Conservation (phyloP, 2,113 vertebrate species). For the Hiodon alosoides region DNA sequence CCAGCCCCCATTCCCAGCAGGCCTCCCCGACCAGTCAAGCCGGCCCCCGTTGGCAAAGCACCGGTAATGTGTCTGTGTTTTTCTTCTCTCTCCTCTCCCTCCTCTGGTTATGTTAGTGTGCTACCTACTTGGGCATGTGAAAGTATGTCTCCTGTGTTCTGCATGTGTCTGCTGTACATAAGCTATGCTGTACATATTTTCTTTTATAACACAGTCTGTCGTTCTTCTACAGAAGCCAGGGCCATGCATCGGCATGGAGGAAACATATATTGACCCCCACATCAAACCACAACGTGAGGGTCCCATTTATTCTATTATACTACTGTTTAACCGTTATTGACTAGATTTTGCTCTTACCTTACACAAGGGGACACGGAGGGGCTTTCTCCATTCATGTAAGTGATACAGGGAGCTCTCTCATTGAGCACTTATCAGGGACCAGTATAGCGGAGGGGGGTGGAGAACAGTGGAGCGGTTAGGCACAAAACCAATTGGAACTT, state of each 20-base stretch:
- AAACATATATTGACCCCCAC: slow-evolving; percentile 33
- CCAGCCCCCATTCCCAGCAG: slow-evolving; percentile 41
- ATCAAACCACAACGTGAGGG: slow-evolving; percentile 49
- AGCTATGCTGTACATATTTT: neutral
- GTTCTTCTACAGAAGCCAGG: slow-evolving; percentile 35
- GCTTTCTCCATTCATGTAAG: too few relatives aligned
- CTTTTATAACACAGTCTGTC: neutral
- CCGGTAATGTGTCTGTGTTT: slow-evolving; percentile 35
- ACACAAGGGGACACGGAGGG: too few relatives aligned
- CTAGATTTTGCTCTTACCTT: too few relatives aligned
- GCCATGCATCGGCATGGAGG: slow-evolving; percentile 25
- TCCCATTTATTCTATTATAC: neutral
- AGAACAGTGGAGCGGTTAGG: too few relatives aligned
- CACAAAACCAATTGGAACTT: too few relatives aligned
- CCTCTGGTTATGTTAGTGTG: neutral
- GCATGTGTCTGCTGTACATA: neutral
- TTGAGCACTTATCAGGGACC: too few relatives aligned
- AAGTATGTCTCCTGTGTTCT: neutral
- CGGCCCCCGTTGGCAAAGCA: slow-evolving; percentile 23
- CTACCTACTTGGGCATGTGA: neutral
- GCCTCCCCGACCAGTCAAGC: slow-evolving; percentile 42
- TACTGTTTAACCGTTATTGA: neutral
- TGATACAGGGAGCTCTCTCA: too few relatives aligned
- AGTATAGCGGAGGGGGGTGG: too few relatives aligned
- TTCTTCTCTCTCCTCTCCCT: neutral